Percentiles rank a stretch among this genome's conserved stretches.
Conservation (phyloP, 2,113 vertebrate genomes). For the Ochotona curzoniae region DNA sequence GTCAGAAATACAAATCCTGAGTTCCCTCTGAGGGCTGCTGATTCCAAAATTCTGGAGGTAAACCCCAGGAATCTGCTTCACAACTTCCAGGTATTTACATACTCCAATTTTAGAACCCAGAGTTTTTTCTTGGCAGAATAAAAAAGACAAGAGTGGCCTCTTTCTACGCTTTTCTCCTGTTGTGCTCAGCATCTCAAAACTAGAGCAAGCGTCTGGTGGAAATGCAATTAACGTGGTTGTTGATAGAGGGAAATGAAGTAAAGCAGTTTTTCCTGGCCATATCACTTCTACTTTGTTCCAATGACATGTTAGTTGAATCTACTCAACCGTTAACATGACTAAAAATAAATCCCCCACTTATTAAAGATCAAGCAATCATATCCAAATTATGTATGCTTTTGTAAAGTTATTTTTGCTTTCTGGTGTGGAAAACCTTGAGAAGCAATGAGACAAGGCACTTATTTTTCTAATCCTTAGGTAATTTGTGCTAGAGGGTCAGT, state of each 20-base stretch:
- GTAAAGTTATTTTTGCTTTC: background rate
- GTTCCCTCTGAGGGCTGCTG: background rate
- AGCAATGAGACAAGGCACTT: background rate
- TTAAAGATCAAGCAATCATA: background rate
- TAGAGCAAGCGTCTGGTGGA: background rate
- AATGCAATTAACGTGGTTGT: background rate
- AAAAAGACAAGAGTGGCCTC: background rate
- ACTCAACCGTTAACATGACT: background rate
- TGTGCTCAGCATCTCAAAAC: background rate
- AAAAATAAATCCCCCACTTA: background rate
- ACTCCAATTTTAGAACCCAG: background rate
- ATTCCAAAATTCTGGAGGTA: background rate
- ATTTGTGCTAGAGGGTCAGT: background rate
- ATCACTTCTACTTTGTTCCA: background rate
- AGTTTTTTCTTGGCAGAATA: background rate
- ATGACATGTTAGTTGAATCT: background rate
- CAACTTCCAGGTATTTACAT: fast-evolving
- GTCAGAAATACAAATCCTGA: background rate
- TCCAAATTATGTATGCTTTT: background rate
- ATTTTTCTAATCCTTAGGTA: background rate
- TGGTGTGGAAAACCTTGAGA: background rate
- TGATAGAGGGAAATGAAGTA: background rate
- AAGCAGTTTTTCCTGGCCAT: background rate
- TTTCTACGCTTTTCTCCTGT: background rate
- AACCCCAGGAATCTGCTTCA: background rate